Base-by-base conservation (phyloP, 2,888 invertebrate genomes). In the Drosophila prostipennis region DNA sequence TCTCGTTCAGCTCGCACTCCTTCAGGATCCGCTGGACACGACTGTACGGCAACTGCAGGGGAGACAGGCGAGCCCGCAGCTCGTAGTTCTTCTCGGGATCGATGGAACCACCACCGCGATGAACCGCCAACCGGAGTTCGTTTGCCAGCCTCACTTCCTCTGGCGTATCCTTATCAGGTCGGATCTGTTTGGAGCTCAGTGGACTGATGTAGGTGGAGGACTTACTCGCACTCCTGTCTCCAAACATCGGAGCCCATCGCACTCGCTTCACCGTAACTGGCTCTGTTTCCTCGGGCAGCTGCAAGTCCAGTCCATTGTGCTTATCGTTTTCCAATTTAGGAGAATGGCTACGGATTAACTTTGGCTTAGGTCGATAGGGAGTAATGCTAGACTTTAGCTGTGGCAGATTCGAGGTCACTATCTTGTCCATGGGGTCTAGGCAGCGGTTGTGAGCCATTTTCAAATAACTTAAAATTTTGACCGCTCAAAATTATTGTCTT, bases 81-180 rank as follows among this genome's bases (percentile, higher is more conserved):
- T 59, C 53, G 7, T 23, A 39, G 40, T 84, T 84, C 8, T 52
- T 48, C 2, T 55, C 52, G 2, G 73, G 76, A 72, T 83, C 71
- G 8, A 71, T 48, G 6, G 80, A 79, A 5, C 76, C 74, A 1
- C 83, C 80, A 3, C 84, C 80, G 6, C 73, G 59, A 29, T 72
- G 63, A 11, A 80, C 71, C 8, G 84, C 83, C 23, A 71, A 48
- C 1, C 71, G 72, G 6, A 83, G 26, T 14, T 77, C 59, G 37
- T 73, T 63, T 1, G 72, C 70, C 36, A 68, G 34, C 5, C 43
- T 65, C 16, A 46, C 40, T n/a, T 67, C 54, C 8, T 49, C 46
- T 7, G 71, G 49, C 5, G 61, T 55, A 7, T 57, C 51, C 40
- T 34, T 16, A 13, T 48, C 48, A 34, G 64, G 43, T 10, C 48